A percentile compares a stretch with the other conserved stretches of the same genome.
phyloP scores from a whole-genome alignment of 2,888 invertebrate species.

The Amphimallon solstitiale region DNA sequence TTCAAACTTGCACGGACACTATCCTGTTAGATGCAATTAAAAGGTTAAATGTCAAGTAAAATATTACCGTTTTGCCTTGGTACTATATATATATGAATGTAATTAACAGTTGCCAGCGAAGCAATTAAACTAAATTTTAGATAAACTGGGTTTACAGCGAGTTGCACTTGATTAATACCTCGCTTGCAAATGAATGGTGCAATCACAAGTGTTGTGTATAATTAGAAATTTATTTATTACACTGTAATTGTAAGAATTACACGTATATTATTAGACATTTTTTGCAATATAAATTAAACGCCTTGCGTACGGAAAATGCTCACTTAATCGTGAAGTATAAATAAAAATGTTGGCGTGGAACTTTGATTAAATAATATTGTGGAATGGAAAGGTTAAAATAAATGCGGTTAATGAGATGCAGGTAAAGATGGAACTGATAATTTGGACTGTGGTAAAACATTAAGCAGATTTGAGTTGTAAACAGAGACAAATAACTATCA shows the following conservation, averaged over 20 bases:
- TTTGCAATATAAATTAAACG: no score
- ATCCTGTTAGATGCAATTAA: constrained; percentile 21
- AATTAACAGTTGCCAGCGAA: constrained; percentile 16
- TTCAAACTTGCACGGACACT: constrained; percentile 1
- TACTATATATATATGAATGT: constrained; percentile 15
- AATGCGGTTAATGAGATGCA: no score
- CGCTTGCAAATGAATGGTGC: constrained; percentile 1
- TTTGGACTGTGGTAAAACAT: no score
- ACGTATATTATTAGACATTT: neutral
- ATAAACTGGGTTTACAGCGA: constrained; percentile 1
- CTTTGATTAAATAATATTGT: no score
- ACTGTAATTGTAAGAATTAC: constrained; percentile 2
- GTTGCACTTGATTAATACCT: constrained; percentile 13
- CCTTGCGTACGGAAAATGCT: no score
- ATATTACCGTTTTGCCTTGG: constrained; percentile 19
- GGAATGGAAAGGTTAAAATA: no score
- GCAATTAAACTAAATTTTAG: constrained; percentile 27
- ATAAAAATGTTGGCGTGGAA: no score
- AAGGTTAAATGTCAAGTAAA: constrained; percentile 27
- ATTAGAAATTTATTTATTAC: constrained; percentile 21
- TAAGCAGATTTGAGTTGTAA: no score
- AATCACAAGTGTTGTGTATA: neutral
- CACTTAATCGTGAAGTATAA: no score
- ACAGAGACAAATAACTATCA: no score
- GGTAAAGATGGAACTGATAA: no score